A percentile compares a stretch with the other conserved stretches of the same genome.
Evolutionary conservation across 2,797 vertebrate species (phyloP).

Genomic region (Enteromius anoplus): DNA sequence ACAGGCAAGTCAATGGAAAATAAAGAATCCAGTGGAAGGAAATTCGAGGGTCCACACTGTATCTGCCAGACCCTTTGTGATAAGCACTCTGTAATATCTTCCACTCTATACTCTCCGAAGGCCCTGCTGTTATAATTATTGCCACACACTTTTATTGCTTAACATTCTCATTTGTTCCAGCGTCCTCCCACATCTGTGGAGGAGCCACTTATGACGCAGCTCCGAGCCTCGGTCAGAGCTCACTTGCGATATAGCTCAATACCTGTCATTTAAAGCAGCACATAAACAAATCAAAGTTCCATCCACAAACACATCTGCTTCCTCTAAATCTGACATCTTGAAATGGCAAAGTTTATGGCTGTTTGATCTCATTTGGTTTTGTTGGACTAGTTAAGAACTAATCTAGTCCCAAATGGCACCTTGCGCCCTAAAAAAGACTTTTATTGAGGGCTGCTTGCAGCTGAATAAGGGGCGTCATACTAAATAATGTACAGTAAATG

Average conservation of each 20-base stretch:
- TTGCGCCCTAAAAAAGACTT: neutral
- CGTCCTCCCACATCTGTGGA: neutral
- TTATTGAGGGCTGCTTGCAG: neutral
- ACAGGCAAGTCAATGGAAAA: conserved; percentile 24
- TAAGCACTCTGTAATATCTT: conserved; percentile 69
- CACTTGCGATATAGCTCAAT: conserved; percentile 21
- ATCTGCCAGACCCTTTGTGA: conserved; percentile 64
- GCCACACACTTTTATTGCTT: conserved; percentile 59
- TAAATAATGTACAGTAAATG: neutral
- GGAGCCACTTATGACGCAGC: neutral
- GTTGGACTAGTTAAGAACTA: neutral
- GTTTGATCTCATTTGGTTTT: neutral
- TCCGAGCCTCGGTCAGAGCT: neutral
- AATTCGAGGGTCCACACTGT: conserved; percentile 25
- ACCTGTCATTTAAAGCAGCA: conserved; percentile 28
- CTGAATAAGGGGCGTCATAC: neutral
- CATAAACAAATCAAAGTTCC: conserved; percentile 8
- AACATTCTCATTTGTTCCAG: conserved; percentile 59
- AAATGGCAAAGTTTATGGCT: conserved; percentile 17
- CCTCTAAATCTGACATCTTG: neutral
- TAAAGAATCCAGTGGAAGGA: conserved; percentile 31
- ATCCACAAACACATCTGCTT: conserved; percentile 17
- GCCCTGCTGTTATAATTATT: conserved; percentile 62
- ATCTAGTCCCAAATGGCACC: neutral
- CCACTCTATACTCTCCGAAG: conserved; percentile 62